Percentiles rank a stretch among this genome's conserved stretches.
phyloP scores from a whole-genome alignment of 2,888 invertebrate genomes.

The Troglohyphantes excavatus region DNA sequence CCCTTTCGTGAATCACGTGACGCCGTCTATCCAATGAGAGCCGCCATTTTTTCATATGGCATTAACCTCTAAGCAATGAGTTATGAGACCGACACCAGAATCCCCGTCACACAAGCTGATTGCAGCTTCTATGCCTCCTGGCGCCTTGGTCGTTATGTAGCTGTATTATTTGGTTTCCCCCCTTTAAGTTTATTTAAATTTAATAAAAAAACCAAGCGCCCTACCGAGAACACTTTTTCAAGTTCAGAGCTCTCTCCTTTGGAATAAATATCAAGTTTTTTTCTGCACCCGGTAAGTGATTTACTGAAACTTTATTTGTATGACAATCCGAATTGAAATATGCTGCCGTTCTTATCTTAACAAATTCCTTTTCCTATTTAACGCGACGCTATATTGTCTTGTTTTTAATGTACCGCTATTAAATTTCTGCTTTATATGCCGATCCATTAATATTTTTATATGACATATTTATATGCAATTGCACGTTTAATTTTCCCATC shows the following conservation, averaged over 20 bases:
- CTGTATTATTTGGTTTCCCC: conserved; percentile 31
- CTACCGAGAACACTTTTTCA: not conserved
- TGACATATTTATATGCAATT: not conserved
- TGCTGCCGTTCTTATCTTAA: conserved; percentile 30
- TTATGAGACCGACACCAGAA: conserved; percentile 73
- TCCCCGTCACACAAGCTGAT: conserved; percentile 70
- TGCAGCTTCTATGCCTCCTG: conserved; percentile 55
- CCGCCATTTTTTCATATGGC: conserved; percentile 70
- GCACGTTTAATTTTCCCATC: conserved; percentile 2
- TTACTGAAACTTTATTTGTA: not conserved
- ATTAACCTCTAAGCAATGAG: conserved; percentile 76
- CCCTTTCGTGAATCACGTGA: conserved; percentile 57
- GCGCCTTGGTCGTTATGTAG: conserved; percentile 58
- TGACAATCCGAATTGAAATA: conserved; percentile 27
- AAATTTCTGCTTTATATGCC: not conserved
- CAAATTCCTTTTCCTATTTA: not conserved
- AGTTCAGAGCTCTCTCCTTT: not conserved
- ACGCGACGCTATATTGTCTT: not conserved
- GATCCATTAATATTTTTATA: not conserved
- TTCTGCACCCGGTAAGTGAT: conserved; percentile 21
- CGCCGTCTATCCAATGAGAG: conserved; percentile 28
- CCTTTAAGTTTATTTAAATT: conserved; percentile 48
- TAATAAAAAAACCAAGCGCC: not conserved
- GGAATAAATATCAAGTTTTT: conserved; percentile 32
- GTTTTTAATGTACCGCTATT: not conserved